phyloP scores from a whole-genome alignment of 2,888 invertebrate species.

The Iphiclides podalirius region DNA sequence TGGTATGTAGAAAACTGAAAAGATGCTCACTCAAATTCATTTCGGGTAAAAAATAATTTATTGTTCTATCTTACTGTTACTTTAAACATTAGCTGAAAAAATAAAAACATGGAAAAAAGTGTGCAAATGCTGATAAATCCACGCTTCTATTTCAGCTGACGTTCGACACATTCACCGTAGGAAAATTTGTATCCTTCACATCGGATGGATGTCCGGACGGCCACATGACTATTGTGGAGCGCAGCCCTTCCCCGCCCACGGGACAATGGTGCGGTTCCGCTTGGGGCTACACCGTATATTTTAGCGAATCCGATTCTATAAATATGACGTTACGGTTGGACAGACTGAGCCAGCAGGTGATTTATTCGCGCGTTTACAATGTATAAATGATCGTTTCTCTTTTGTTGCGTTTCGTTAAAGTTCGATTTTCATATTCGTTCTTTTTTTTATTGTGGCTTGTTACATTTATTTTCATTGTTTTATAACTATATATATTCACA shows the following conservation, averaged over 20 bases:
- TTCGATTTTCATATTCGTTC: too few relatives aligned
- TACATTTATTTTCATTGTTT: too few relatives aligned
- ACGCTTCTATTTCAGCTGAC: conserved; percentile 82
- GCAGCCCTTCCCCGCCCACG: conserved; percentile 84
- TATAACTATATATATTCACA: too few relatives aligned
- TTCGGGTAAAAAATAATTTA: too few relatives aligned
- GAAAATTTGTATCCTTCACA: conserved; percentile 88
- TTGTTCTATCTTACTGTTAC: too few relatives aligned
- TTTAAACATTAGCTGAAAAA: too few relatives aligned
- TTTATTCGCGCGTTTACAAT: conserved; percentile 23
- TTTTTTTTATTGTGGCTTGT: too few relatives aligned
- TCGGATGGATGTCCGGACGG: conserved; percentile 90
- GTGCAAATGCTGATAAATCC: not conserved
- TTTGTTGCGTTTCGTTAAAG: conserved; percentile 8
- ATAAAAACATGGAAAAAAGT: too few relatives aligned
- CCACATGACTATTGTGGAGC: conserved; percentile 88
- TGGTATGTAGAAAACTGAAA: too few relatives aligned
- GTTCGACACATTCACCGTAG: conserved; percentile 91
- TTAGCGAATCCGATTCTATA: conserved; percentile 89
- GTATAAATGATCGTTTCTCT: not conserved
- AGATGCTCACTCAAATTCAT: too few relatives aligned
- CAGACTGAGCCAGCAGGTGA: conserved; percentile 86
- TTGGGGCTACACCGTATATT: conserved; percentile 92
- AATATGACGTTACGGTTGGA: conserved; percentile 87
- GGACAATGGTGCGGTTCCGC: conserved; percentile 92